Evolutionary conservation across 2,113 vertebrate genomes (phyloP).

Genomic region (Siniperca knerii): DNA sequence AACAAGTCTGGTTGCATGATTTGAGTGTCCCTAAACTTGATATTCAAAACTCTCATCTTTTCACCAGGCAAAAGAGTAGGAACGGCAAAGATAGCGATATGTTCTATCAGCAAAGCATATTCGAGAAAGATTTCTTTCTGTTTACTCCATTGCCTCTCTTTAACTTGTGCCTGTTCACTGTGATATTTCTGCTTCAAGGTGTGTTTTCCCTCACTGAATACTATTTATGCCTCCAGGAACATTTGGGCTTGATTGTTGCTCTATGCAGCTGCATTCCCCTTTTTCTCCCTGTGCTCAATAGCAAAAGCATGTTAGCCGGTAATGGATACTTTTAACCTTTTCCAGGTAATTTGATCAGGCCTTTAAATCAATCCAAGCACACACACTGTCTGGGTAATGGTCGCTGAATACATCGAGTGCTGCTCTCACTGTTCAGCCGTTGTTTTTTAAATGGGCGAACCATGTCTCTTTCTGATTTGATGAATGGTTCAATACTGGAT

Average conservation of each 20-base stretch:
- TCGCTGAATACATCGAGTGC: constrained; percentile 51
- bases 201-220: constrained; percentile 49
- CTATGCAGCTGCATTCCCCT: constrained; percentile 53
- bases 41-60: background rate
- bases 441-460: constrained; percentile 51
- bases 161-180: constrained; percentile 4
- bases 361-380: constrained; percentile 75
- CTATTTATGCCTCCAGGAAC: constrained; percentile 69
- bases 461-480: constrained; percentile 59
- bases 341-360: constrained; percentile 79
- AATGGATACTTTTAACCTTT: constrained; percentile 83
- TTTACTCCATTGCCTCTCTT: constrained; percentile 27
- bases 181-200: constrained; percentile 47
- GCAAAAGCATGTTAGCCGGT: constrained; percentile 76
- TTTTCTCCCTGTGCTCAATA: constrained; percentile 68
- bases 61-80: background rate
- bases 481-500: constrained; percentile 58
- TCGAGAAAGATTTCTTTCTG: constrained; percentile 18
- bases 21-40: constrained; percentile 1
- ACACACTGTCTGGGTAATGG: constrained; percentile 68
- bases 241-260: constrained; percentile 63
- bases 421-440: constrained; percentile 47
- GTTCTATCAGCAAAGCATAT: constrained; percentile 8
- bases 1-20: background rate
- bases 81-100: background rate